A percentile compares a stretch with the other conserved stretches of the same genome.
These are phyloP conservation scores for Leptodactylus fallax DNA, from an alignment of 2,797 vertebrate genomes.

Conservation along the genomic window DNA sequence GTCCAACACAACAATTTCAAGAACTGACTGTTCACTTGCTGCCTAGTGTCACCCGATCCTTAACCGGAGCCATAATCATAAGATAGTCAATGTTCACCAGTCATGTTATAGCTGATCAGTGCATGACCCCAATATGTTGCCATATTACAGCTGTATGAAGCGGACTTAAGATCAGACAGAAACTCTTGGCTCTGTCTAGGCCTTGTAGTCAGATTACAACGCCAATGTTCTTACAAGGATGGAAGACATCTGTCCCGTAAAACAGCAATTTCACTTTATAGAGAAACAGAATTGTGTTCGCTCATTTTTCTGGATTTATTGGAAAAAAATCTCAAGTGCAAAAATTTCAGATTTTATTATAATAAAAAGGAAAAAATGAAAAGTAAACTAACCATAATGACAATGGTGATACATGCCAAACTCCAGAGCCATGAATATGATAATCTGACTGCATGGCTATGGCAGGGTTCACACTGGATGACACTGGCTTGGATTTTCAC, in stretches of 20 bases:
- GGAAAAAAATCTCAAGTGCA: background rate
- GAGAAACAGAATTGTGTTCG: background rate
- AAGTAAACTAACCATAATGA: background rate
- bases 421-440: too few species aligned
- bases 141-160: background rate
- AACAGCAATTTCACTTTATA: slow-evolving; percentile 25
- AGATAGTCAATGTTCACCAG: too few species aligned
- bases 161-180: background rate
- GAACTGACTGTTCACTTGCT: too few species aligned
- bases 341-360: slow-evolving; percentile 8
- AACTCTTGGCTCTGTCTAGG: slow-evolving; percentile 4
- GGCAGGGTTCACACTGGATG: too few species aligned
- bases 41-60: too few species aligned
- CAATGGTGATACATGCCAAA: too few species aligned
- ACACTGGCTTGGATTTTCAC: too few species aligned
- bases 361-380: background rate
- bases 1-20: too few species aligned
- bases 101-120: too few species aligned
- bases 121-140: too few species aligned
- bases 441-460: too few species aligned
- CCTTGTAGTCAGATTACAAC: background rate
- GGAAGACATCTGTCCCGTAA: slow-evolving; percentile 40
- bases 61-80: too few species aligned
- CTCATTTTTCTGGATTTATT: slow-evolving; percentile 21
- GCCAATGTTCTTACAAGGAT: background rate